Conservation (phyloP, 2,113 vertebrate genomes). For the Fulica atra region DNA sequence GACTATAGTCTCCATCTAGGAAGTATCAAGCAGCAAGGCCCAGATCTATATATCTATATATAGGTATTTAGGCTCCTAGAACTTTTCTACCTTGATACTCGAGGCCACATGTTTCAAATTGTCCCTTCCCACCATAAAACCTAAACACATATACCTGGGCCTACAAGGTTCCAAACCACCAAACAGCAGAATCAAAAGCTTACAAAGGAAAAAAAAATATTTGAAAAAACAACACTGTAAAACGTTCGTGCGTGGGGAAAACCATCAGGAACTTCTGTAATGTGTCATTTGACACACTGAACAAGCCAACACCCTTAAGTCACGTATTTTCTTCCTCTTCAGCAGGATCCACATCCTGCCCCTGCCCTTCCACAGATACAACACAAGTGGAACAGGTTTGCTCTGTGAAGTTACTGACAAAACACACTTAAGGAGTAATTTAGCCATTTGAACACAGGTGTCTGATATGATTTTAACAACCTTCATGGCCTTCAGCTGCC, state of each 20-base stretch:
- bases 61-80: background rate
- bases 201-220: background rate
- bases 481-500: background rate
- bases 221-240: background rate
- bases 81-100: background rate
- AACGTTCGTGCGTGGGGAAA: background rate
- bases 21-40: background rate
- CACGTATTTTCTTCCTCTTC: slow-evolving; percentile 1
- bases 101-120: background rate
- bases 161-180: background rate
- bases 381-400: background rate
- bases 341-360: slow-evolving; percentile 41
- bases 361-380: background rate
- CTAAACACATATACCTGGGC: background rate
- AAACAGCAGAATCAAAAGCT: background rate
- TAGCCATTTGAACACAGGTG: background rate
- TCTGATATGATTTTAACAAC: background rate
- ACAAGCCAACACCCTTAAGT: background rate
- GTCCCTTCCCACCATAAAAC: background rate
- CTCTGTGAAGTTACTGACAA: background rate
- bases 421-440: background rate
- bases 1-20: background rate
- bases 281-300: background rate
- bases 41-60: background rate
- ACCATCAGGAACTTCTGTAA: background rate